These are phyloP conservation scores for Sporophila hypoxantha DNA, from an alignment of 2,113 vertebrate species.

Conservation along the genomic window DNA sequence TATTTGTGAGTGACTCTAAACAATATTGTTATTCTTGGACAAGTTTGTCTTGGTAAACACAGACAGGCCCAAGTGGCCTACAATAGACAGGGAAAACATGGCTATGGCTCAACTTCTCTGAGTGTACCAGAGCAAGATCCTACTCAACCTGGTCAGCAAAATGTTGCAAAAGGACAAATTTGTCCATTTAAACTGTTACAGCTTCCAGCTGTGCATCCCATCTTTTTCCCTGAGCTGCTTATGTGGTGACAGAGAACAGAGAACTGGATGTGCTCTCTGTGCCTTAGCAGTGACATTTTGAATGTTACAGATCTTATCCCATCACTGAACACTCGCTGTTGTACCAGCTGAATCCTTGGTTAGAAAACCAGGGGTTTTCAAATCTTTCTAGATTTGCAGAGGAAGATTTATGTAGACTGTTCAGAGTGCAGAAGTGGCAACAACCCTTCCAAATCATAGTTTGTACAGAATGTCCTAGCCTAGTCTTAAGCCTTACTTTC, in stretches of 20 bases:
- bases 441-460: neutral
- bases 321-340: neutral
- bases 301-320: neutral
- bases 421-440: neutral
- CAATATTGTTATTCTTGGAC: neutral
- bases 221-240: neutral
- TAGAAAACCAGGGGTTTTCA: neutral
- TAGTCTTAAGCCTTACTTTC: neutral
- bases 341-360: neutral
- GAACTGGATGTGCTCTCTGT: rapidly evolving
- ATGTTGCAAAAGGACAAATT: neutral
- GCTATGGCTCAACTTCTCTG: neutral
- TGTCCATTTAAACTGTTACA: neutral
- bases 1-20: neutral
- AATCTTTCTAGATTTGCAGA: neutral
- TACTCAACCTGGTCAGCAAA: neutral
- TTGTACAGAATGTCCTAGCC: neutral
- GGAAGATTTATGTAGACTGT: neutral
- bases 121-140: neutral
- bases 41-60: neutral
- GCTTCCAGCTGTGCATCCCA: neutral
- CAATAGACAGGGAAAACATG: neutral
- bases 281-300: neutral
- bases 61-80: neutral
- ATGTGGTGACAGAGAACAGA: neutral